phyloP scores from a whole-genome alignment of 2,888 invertebrate species.

The Agrochola circellaris region DNA sequence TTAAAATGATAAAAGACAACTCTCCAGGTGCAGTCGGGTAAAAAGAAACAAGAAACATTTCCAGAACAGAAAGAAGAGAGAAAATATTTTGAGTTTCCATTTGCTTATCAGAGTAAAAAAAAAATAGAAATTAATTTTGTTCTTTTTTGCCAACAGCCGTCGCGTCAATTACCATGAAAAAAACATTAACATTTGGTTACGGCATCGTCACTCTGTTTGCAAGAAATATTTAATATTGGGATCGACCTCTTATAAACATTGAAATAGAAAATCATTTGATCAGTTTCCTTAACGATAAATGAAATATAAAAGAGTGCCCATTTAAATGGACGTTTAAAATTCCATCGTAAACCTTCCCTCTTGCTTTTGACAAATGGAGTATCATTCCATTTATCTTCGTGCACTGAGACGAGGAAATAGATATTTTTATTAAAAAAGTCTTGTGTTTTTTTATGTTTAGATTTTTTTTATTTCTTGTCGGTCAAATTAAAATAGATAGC shows the following conservation, averaged over 20 bases:
- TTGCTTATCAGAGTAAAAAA: neutral
- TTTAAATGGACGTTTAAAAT: conserved; percentile 38
- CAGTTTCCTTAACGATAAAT: conserved; percentile 21
- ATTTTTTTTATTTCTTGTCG: neutral
- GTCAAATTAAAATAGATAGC: too few relatives aligned
- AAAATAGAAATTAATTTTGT: neutral
- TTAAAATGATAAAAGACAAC: neutral
- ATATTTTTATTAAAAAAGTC: conserved; percentile 29
- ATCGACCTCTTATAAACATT: neutral
- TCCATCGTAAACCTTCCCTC: conserved; percentile 41
- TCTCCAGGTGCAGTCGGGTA: neutral
- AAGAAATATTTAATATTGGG: conserved; percentile 8
- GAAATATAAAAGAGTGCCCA: conserved; percentile 37
- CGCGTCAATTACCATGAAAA: neutral
- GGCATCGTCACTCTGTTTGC: neutral
- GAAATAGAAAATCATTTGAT: conserved; percentile 34
- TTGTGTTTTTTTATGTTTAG: conserved; percentile 7
- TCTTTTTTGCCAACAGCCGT: neutral
- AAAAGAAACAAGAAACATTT: neutral
- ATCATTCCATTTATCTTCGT: conserved; percentile 52
- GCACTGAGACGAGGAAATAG: conserved; percentile 13
- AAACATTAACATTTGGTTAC: neutral
- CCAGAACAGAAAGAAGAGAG: neutral
- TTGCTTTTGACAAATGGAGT: conserved; percentile 57
- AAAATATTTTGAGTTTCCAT: neutral